Conservation (phyloP, 2,888 invertebrate genomes). For the Athrips mouffetella region DNA sequence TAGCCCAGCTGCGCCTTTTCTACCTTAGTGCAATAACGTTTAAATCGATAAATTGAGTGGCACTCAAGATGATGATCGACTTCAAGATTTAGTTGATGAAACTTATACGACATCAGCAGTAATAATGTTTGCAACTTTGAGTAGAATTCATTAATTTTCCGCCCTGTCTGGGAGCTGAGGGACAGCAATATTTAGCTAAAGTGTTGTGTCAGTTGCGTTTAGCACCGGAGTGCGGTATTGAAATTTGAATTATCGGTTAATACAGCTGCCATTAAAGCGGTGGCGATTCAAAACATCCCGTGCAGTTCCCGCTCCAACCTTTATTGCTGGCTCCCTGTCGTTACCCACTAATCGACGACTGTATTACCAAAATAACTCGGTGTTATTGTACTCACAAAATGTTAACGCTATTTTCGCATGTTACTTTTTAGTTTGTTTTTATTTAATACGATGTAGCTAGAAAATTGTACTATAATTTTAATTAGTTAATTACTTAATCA, state of each 20-base stretch:
- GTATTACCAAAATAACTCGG: conserved; percentile 70
- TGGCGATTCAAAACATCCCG: conserved; percentile 76
- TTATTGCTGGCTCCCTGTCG: conserved; percentile 63
- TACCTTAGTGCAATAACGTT: too few relatives aligned
- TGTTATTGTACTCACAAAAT: conserved; percentile 29
- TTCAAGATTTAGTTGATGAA: too few relatives aligned
- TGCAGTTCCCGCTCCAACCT: conserved; percentile 55
- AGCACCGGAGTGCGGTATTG: conserved; percentile 43
- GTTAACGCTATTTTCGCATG: conserved; percentile 8
- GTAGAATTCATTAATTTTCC: neutral
- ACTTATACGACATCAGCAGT: too few relatives aligned
- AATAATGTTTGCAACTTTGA: too few relatives aligned
- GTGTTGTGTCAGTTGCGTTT: conserved; percentile 44
- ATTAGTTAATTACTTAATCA: too few relatives aligned
- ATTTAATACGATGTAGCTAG: too few relatives aligned
- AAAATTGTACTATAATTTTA: too few relatives aligned
- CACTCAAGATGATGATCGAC: too few relatives aligned
- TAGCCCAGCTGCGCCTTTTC: too few relatives aligned
- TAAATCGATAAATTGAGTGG: too few relatives aligned
- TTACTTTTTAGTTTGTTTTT: too few relatives aligned
- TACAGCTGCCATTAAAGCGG: conserved; percentile 67
- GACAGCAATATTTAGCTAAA: conserved; percentile 13
- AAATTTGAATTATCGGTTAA: conserved; percentile 71
- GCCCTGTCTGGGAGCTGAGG: neutral
- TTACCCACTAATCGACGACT: conserved; percentile 72